Conservation (phyloP, 1,140 invertebrate species). For the Lepidotrigona ventralis region DNA sequence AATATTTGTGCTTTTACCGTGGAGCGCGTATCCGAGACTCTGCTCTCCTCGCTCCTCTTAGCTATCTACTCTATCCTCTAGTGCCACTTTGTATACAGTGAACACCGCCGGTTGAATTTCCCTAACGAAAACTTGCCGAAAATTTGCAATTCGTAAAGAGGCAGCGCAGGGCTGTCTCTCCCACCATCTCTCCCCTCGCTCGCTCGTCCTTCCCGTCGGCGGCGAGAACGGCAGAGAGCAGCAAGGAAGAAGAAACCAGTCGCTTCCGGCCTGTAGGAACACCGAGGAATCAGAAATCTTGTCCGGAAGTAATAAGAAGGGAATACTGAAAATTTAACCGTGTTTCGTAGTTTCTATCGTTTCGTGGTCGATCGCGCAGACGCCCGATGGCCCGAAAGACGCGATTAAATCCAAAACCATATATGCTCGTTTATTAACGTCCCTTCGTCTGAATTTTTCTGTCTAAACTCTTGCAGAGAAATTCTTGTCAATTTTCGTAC, state of each 20-base stretch:
- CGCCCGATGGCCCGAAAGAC: neutral
- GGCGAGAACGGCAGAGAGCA: too few relatives aligned
- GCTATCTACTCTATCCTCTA: constrained; percentile 72
- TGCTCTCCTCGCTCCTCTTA: constrained; percentile 65
- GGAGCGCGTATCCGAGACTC: constrained; percentile 73
- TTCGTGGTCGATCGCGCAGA: constrained; percentile 6
- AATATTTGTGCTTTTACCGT: constrained; percentile 81
- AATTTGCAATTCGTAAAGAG: constrained; percentile 80
- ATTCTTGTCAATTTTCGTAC: too few relatives aligned
- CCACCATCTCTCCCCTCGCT: too few relatives aligned
- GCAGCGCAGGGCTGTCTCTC: constrained; percentile 36
- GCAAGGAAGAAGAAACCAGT: neutral
- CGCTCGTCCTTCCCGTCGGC: constrained; percentile 12
- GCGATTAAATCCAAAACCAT: too few relatives aligned
- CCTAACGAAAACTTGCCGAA: constrained; percentile 79
- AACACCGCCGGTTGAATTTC: constrained; percentile 77
- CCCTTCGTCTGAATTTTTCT: too few relatives aligned
- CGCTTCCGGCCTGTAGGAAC: neutral
- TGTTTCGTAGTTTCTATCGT: neutral
- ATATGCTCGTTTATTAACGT: too few relatives aligned
- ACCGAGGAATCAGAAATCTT: constrained; percentile 2
- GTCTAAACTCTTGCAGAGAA: too few relatives aligned
- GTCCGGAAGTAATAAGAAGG: neutral
- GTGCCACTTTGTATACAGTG: constrained; percentile 78
- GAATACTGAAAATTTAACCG: neutral